Evolutionary conservation across 2,797 vertebrate genomes (phyloP).

Genomic region (Furcifer pardalis): DNA sequence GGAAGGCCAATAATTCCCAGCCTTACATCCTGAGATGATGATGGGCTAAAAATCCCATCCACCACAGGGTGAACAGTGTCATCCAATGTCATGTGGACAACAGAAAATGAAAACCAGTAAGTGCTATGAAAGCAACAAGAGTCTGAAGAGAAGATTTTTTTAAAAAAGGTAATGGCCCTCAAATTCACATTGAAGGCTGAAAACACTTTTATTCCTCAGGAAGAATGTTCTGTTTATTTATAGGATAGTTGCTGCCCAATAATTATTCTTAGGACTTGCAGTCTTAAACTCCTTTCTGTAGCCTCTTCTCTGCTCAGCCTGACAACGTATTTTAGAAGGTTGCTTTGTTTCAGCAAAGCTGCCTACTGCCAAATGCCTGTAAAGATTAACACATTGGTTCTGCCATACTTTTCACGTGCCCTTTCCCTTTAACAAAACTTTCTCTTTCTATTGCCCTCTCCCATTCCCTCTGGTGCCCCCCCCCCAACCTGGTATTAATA

Average conservation of each 20-base stretch:
- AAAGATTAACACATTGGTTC: not conserved
- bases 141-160: not conserved
- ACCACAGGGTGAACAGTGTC: not conserved
- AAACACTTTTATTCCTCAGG: not conserved
- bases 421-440: conserved; percentile 70
- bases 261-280: not conserved
- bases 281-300: accelerated
- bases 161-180: not conserved
- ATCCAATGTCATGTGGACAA: not conserved
- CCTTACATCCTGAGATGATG: not conserved
- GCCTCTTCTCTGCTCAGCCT: conserved; percentile 31
- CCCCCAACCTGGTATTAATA: conserved; percentile 69
- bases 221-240: not conserved
- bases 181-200: not conserved
- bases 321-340: not conserved
- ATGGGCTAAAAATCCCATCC: not conserved
- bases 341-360: conserved; percentile 9
- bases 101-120: not conserved
- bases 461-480: conserved; percentile 39
- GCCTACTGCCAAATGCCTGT: not conserved
- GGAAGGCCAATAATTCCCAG: not conserved
- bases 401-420: conserved; percentile 28
- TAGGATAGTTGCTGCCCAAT: not conserved
- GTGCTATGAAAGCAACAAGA: not conserved
- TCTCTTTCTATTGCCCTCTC: conserved; percentile 66